Conservation (phyloP, 2,113 vertebrate genomes). For the Cichladusa arquata region DNA sequence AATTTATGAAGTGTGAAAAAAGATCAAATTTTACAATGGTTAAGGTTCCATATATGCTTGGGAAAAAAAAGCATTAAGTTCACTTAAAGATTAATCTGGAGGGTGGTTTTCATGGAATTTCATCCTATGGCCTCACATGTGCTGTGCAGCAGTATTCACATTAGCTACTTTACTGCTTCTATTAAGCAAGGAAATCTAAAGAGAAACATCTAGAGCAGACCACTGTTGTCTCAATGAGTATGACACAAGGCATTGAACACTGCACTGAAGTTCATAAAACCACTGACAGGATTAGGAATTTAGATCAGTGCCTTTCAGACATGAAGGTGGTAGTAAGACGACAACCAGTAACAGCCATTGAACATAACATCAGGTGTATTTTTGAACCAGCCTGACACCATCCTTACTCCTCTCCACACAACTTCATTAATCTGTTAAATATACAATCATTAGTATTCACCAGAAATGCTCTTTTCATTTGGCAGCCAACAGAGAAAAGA, state of each 20-base stretch:
- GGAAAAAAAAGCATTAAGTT: background rate
- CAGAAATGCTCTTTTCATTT: background rate
- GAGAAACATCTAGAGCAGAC: background rate
- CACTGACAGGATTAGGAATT: background rate
- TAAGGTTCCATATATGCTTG: background rate
- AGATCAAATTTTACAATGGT: background rate
- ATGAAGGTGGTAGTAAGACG: background rate
- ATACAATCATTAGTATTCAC: background rate
- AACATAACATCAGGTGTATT: background rate
- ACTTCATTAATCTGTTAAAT: background rate
- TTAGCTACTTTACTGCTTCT: background rate
- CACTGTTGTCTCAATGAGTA: background rate
- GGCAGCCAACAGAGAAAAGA: background rate
- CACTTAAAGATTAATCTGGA: background rate
- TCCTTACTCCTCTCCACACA: background rate
- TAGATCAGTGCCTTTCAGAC: background rate
- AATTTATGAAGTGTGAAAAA: background rate
- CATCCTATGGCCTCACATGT: background rate
- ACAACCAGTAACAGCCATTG: background rate
- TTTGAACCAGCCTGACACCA: background rate
- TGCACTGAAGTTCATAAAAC: background rate
- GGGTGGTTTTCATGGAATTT: background rate
- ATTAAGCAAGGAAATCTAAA: background rate
- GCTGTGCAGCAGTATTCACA: background rate
- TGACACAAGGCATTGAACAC: background rate